Evolutionary conservation across 2,888 invertebrate genomes (phyloP), one percentile per base, ranked within the genome.

Genomic region (Lithophane leautieri): DNA sequence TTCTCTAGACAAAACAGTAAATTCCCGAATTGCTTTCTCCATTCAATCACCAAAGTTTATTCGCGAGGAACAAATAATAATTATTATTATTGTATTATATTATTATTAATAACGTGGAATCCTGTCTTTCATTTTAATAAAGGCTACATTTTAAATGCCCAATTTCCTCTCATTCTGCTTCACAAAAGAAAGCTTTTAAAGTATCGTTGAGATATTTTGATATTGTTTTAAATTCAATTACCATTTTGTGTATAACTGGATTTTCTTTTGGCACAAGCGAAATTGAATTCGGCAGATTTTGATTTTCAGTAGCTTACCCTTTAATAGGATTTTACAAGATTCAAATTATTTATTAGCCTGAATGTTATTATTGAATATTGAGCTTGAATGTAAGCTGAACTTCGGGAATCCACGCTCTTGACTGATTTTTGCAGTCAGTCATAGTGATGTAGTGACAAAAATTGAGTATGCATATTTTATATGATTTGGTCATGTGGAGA

Each of bases 131-230:
- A 82, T 87, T 88, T 85, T 79, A 86, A 87, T 86, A 82, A 88
- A 88, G 85, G 83, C 78, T 78, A 87, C 69, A 87, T 90, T 90
- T 89, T 86, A 88, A 90, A 91, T 89, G 86, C 87, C 75, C 89
- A 89, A 90, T 91, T 91, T 90, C 91, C 89, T 80, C 74, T 79
- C 83, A 72, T 87, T 86, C 76, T 83, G 76, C 74, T 82, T 86
- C 79, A 83, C 82, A 83, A 91, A 90, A 88, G 84, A 86, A 85
- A 81, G 79, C 87, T 86, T 86, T 88, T 87, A 87, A 87, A 85
- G 86, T 82, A 84, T 83, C 79, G 65, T 75, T 62, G 73, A 81
- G 90, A 88, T 84, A 81, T 85, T 88, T 83, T 75, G 83, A 87
- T 86, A 86, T 88, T 90, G 85, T 89, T 90, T 86, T 70, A 78